These are phyloP conservation scores for Halyomorpha halys DNA, from an alignment of 1,140 invertebrate genomes.

Conservation along the genomic window DNA sequence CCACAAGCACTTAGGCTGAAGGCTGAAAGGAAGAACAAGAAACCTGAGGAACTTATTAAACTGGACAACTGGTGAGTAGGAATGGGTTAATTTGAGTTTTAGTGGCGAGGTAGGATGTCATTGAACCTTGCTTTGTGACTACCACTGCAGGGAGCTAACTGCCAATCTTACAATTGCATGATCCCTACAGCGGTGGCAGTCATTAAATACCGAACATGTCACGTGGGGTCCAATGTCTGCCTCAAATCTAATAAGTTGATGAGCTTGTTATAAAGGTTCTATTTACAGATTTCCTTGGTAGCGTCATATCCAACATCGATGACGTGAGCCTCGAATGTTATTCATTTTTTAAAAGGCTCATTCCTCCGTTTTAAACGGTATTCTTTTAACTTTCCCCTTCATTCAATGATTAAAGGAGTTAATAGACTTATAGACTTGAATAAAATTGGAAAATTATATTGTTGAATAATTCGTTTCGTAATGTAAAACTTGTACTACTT, in stretches of 20 bases:
- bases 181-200: slow-evolving; percentile 32
- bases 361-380: background rate
- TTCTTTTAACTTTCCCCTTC: no score
- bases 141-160: slow-evolving; percentile 33
- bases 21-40: slow-evolving; percentile 77
- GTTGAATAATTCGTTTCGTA: slow-evolving; percentile 4
- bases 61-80: slow-evolving; percentile 82
- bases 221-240: slow-evolving; percentile 33
- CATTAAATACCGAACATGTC: slow-evolving; percentile 35
- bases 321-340: slow-evolving; percentile 31
- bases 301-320: slow-evolving; percentile 28
- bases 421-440: no score
- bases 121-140: slow-evolving; percentile 38
- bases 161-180: slow-evolving; percentile 28
- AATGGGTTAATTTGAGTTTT: slow-evolving; percentile 26
- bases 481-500: slow-evolving; percentile 23
- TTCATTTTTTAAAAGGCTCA: background rate
- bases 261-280: slow-evolving; percentile 6
- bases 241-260: slow-evolving; percentile 19
- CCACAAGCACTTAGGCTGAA: slow-evolving; percentile 76
- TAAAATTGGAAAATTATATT: no score
- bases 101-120: slow-evolving; percentile 34
- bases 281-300: slow-evolving; percentile 21
- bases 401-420: no score
- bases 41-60: slow-evolving; percentile 84